Conservation (phyloP, 37 sponge, comb jelly and placozoan species). For the Halichondria panicea region DNA sequence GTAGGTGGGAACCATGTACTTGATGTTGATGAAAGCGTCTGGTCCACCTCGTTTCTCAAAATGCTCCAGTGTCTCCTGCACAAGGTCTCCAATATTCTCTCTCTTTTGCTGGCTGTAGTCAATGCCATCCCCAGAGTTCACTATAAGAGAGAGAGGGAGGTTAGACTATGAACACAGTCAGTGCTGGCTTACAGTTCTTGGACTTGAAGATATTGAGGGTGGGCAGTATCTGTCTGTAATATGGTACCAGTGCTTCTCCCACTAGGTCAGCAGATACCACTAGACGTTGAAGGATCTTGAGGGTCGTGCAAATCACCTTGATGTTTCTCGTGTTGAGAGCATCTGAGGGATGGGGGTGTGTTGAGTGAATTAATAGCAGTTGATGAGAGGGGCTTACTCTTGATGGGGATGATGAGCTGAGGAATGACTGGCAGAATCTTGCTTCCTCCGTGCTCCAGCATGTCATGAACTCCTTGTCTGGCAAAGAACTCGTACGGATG, state of each 20-base stretch:
- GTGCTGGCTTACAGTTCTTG: conserved; percentile 70
- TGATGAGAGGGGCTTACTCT: conserved; percentile 82
- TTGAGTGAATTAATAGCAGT: neutral
- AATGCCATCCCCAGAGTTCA: conserved; percentile 97
- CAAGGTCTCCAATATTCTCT: conserved; percentile 93
- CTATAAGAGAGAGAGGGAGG: conserved; percentile 16
- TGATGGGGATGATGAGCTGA: conserved; percentile 98
- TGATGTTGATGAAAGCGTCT: conserved; percentile 99
- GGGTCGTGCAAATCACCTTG: conserved; percentile 89
- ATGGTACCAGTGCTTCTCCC: conserved; percentile 97
- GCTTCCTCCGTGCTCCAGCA: conserved; percentile 94
- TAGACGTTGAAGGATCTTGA: conserved; percentile 94
- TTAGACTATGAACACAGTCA: neutral
- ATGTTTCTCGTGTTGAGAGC: conserved; percentile 92
- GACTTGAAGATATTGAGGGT: conserved; percentile 94
- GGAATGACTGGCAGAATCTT: conserved; percentile 98
- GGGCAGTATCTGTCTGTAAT: conserved; percentile 98
- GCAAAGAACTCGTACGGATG: conserved; percentile 99
- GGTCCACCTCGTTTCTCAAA: conserved; percentile 95
- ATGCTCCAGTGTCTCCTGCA: conserved; percentile 92
- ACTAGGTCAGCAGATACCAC: conserved; percentile 92
- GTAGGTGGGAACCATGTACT: conserved; percentile 99
- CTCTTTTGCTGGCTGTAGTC: conserved; percentile 99
- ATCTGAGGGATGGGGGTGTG: conserved; percentile 38
- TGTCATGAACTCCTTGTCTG: conserved; percentile 98